Conservation (phyloP, 2,888 invertebrate species). For the Caenorhabditis sp. region DNA sequence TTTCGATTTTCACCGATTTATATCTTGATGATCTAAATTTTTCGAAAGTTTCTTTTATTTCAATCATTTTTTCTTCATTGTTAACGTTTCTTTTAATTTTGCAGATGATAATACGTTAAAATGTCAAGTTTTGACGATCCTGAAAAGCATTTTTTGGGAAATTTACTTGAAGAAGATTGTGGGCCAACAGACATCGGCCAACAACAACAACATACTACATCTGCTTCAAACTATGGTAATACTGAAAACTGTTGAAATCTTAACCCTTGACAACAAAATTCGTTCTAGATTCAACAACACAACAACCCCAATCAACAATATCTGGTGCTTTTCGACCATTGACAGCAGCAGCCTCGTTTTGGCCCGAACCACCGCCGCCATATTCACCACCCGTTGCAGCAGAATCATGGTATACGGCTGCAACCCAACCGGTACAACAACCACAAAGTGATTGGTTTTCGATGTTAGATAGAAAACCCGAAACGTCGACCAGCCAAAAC, state of each 20-base stretch:
- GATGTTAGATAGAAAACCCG: neutral
- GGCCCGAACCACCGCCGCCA: constrained; percentile 56
- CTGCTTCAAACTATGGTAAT: constrained; percentile 12
- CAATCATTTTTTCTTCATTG: neutral
- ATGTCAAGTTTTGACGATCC: constrained; percentile 53
- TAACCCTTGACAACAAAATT: constrained; percentile 1
- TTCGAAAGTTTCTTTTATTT: constrained; percentile 3
- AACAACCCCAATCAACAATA: neutral
- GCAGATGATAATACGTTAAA: constrained; percentile 29
- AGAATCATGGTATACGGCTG: constrained; percentile 9
- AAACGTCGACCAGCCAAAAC: neutral
- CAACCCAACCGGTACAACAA: neutral
- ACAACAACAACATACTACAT: constrained; percentile 1
- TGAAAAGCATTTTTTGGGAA: constrained; percentile 58
- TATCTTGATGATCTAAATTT: constrained; percentile 1
- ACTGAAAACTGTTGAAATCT: neutral
- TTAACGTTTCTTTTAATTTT: constrained; percentile 7
- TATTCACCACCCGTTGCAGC: constrained; percentile 32
- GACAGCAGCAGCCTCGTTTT: constrained; percentile 4
- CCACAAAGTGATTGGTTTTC: constrained; percentile 14
- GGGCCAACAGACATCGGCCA: neutral
- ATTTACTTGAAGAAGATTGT: constrained; percentile 51
- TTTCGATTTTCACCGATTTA: neutral
- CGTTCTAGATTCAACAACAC: constrained; percentile 9
- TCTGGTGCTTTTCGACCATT: neutral